phyloP scores from a whole-genome alignment of 1,140 invertebrate genomes.

The Drosophila oshimai region DNA sequence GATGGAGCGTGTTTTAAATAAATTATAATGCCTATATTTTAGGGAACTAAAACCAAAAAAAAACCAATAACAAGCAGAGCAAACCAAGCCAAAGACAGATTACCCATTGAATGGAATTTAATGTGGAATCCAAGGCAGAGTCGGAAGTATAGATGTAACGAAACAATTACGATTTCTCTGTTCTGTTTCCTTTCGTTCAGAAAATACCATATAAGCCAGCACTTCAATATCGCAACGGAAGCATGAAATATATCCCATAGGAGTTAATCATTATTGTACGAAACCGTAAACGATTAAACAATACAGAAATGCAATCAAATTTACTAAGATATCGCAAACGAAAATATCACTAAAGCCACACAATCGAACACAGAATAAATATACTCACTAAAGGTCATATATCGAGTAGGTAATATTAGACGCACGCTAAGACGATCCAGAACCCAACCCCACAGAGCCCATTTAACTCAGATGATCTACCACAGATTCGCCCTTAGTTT shows the following conservation, averaged over 20 bases:
- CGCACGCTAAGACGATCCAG: constrained; percentile 37
- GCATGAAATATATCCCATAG: constrained; percentile 27
- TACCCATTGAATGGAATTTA: constrained; percentile 17
- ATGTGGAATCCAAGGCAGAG: constrained; percentile 1
- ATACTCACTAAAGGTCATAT: constrained; percentile 38
- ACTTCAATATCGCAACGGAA: constrained; percentile 40
- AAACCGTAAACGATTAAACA: constrained; percentile 46
- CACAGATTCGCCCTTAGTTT: constrained; percentile 16
- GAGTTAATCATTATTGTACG: constrained; percentile 36
- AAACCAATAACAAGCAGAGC: background rate
- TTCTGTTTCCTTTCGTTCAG: constrained; percentile 25
- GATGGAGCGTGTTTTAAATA: constrained; percentile 55
- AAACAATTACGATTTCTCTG: constrained; percentile 15
- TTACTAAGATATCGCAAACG: constrained; percentile 59
- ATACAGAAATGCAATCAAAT: constrained; percentile 71
- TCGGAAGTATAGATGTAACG: background rate
- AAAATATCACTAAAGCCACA: constrained; percentile 29
- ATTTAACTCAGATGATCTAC: constrained; percentile 1
- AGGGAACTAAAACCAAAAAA: constrained; percentile 45
- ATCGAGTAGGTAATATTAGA: constrained; percentile 53
- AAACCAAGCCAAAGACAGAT: constrained; percentile 6
- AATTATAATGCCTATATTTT: constrained; percentile 35
- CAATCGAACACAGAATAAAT: constrained; percentile 38
- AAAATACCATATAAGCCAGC: constrained; percentile 18
- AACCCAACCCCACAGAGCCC: constrained; percentile 22